Evolutionary conservation across 2,888 invertebrate species (phyloP).

Genomic region (Leptura quadrifasciata): DNA sequence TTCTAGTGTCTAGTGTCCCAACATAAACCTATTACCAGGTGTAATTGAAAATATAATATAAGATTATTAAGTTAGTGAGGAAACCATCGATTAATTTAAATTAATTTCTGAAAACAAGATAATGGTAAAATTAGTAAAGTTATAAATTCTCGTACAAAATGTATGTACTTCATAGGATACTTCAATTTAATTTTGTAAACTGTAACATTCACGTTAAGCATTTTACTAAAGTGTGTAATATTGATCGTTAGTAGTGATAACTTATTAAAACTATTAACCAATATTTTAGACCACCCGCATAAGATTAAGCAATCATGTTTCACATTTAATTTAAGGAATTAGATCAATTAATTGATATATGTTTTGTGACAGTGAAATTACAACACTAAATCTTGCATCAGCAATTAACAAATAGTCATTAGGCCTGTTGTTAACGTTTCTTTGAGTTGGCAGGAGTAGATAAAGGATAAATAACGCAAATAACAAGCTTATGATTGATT

Average conservation of each 20-base stretch:
- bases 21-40: too few relatives aligned
- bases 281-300: conserved; percentile 38
- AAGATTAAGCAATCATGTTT: conserved; percentile 26
- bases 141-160: too few relatives aligned
- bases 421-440: conserved; percentile 22
- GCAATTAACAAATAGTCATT: conserved; percentile 37
- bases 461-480: conserved; percentile 13
- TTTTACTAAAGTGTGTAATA: conserved; percentile 6
- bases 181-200: neutral
- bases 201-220: neutral
- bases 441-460: conserved; percentile 26
- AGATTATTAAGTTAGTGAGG: too few relatives aligned
- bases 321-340: conserved; percentile 37
- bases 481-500: conserved; percentile 27
- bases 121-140: too few relatives aligned
- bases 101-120: too few relatives aligned
- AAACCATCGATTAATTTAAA: too few relatives aligned
- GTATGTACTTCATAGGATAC: neutral
- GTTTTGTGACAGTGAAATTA: conserved; percentile 33
- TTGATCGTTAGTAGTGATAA: conserved; percentile 10
- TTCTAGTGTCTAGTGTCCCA: too few relatives aligned
- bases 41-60: too few relatives aligned
- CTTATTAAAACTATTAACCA: conserved; percentile 30
- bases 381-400: conserved; percentile 39
- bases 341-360: conserved; percentile 40